Evolutionary conservation across 2,113 vertebrate species (phyloP).

Genomic region (Eclectus roratus): DNA sequence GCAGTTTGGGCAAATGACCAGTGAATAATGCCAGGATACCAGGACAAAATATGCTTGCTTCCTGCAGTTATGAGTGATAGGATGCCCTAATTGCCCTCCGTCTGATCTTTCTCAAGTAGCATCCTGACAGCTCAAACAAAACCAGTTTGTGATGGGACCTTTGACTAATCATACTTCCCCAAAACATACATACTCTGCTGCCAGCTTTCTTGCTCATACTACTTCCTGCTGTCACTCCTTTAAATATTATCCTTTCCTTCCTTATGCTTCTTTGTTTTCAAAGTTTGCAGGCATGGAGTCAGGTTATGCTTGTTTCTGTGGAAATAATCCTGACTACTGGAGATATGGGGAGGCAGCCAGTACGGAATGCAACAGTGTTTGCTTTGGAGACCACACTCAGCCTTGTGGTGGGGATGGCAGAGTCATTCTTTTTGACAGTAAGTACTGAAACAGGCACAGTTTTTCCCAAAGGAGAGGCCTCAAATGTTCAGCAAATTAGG

Average conservation of each 20-base stretch:
- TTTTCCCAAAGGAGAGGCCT: constrained; percentile 36
- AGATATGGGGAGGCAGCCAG: constrained; percentile 85
- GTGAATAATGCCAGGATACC: neutral
- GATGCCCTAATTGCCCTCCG: neutral
- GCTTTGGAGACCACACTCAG: constrained; percentile 95
- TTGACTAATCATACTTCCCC: neutral
- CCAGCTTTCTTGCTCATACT: neutral
- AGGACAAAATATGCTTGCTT: neutral
- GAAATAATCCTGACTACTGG: constrained; percentile 88
- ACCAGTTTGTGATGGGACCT: neutral
- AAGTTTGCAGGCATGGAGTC: constrained; percentile 97
- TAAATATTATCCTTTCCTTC: neutral
- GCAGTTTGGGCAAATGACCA: neutral
- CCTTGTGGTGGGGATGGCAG: constrained; percentile 95
- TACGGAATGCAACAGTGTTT: constrained; percentile 94
- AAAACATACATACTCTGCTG: neutral
- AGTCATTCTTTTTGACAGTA: constrained; percentile 95
- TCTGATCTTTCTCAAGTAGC: neutral
- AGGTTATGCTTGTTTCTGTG: constrained; percentile 96
- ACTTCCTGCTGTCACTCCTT: neutral
- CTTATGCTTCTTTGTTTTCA: constrained; percentile 51
- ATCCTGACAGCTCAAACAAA: neutral
- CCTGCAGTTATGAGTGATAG: neutral
- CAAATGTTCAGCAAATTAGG: neutral
- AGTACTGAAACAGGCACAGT: constrained; percentile 65